Percentiles rank a stretch among this genome's conserved stretches.
phyloP scores from a whole-genome alignment of 2,113 vertebrate species.

The Antigone vipio region DNA sequence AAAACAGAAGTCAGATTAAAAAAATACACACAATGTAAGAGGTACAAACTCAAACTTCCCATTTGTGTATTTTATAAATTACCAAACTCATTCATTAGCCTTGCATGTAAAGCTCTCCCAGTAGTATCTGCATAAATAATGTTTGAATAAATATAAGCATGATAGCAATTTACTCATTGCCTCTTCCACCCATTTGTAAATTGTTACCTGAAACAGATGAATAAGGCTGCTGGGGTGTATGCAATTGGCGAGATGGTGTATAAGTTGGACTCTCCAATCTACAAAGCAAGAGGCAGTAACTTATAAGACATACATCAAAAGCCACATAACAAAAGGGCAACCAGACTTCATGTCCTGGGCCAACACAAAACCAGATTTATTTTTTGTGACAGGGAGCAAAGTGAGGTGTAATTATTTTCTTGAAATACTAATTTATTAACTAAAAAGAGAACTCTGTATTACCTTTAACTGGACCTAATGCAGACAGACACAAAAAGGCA shows the following conservation, averaged over 20 bases:
- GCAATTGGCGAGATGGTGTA: slow-evolving; percentile 43
- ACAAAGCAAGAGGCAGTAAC: slow-evolving; percentile 29
- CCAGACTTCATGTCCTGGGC: background rate
- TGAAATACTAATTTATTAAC: background rate
- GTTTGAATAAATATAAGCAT: background rate
- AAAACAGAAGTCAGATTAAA: background rate
- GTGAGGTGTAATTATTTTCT: background rate
- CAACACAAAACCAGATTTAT: background rate
- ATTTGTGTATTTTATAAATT: background rate
- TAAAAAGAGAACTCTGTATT: background rate
- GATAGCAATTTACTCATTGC: background rate
- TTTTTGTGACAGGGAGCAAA: background rate
- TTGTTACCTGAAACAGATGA: slow-evolving; percentile 76
- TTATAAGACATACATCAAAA: background rate
- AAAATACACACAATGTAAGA: background rate
- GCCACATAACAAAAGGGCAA: background rate
- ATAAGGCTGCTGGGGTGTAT: slow-evolving; percentile 59
- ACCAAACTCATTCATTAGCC: background rate
- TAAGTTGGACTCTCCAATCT: slow-evolving; percentile 62
- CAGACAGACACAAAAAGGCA: background rate
- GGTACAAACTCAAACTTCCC: background rate
- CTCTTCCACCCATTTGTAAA: background rate
- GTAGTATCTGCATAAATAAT: background rate
- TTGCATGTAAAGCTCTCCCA: background rate
- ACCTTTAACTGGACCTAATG: background rate